Conservation (phyloP, 2,797 vertebrate species). For the Sebastes nivosus region DNA sequence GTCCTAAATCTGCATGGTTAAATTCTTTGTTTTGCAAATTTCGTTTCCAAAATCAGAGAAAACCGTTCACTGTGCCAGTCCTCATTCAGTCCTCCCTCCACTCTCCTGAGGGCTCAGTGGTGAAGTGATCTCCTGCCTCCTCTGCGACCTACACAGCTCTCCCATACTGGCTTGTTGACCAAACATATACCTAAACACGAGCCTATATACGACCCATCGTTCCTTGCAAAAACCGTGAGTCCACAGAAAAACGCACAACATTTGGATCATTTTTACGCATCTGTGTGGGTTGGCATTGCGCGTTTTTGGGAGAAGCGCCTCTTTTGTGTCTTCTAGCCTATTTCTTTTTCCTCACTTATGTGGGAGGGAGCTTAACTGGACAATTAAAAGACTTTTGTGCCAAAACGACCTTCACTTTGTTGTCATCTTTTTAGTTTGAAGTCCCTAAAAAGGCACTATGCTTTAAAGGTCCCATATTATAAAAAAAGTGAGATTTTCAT, state of each 20-base stretch:
- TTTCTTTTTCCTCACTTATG: constrained; percentile 12
- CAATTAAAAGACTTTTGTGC: not conserved
- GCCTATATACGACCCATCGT: too few species aligned
- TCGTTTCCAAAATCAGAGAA: constrained; percentile 9
- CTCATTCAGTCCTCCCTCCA: constrained; percentile 37
- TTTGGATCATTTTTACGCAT: too few species aligned
- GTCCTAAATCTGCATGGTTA: constrained; percentile 18
- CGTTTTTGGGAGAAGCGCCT: constrained; percentile 6
- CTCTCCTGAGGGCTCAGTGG: constrained; percentile 20
- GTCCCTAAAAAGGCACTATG: not conserved
- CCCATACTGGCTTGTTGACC: too few species aligned
- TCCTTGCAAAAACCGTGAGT: too few species aligned
- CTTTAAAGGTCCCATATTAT: too few species aligned
- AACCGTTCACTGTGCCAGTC: constrained; percentile 1
- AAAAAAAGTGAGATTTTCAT: too few species aligned
- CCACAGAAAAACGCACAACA: too few species aligned
- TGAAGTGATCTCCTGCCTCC: too few species aligned
- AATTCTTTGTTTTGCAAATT: not conserved
- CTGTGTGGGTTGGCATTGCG: not conserved
- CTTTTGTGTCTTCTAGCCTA: not conserved
- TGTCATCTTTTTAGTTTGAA: not conserved
- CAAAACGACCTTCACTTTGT: not conserved
- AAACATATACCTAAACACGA: too few species aligned
- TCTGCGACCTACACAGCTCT: too few species aligned
- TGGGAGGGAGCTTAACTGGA: constrained; percentile 24